phyloP scores from a whole-genome alignment of 2,797 vertebrate species.

The Malurus splendens region DNA sequence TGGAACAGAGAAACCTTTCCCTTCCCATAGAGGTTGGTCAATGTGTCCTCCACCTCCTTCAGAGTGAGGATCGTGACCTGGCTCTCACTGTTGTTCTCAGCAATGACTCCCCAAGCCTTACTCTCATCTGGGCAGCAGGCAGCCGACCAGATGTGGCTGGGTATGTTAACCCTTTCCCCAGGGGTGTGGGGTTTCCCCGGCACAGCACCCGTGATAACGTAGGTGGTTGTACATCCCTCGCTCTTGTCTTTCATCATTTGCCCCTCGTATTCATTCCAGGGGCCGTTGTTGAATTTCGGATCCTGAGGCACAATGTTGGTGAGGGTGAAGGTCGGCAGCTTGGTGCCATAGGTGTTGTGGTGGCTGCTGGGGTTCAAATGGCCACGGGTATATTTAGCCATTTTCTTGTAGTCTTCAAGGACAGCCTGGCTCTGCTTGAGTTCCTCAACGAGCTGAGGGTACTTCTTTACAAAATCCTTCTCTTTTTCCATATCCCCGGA shows the following conservation, averaged over 20 bases:
- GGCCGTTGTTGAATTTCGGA: no score
- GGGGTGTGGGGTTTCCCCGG: no score
- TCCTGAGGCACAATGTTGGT: no score
- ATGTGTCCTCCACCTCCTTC: neutral
- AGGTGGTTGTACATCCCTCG: no score
- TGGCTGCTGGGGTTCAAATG: constrained; percentile 11
- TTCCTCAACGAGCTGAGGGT: no score
- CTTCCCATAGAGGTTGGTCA: neutral
- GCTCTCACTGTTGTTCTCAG: neutral
- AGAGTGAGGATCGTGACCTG: neutral
- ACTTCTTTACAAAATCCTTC: no score
- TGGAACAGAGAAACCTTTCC: constrained; percentile 1
- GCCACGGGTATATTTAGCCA: neutral
- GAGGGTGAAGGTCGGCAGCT: no score
- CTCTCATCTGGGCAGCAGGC: neutral
- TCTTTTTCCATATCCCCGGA: neutral
- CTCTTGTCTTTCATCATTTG: no score
- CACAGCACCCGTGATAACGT: no score
- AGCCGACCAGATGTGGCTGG: neutral
- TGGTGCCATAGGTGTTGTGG: neutral
- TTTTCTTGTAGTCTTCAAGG: constrained; percentile 21
- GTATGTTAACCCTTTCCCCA: neutral
- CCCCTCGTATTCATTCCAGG: no score
- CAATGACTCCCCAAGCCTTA: constrained; percentile 13
- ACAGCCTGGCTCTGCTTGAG: neutral